Base-by-base conservation (phyloP, 2,888 invertebrate genomes). In the Nysson spinosus region DNA sequence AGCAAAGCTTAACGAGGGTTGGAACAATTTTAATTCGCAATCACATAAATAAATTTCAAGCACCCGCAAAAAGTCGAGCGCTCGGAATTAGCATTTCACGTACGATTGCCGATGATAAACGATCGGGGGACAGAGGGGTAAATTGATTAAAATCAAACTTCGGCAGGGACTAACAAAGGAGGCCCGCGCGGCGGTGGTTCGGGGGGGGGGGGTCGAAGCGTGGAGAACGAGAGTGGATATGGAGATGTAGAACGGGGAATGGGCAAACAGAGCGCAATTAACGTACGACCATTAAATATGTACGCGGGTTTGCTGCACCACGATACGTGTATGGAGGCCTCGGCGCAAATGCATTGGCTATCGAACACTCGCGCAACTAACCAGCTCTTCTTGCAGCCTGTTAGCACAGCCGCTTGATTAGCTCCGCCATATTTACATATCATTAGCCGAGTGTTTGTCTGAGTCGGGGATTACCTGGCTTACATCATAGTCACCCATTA, bases 351-450 rank as follows among this genome's bases (percentile, higher is more conserved):
- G 80, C 80, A 84, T 83, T 71, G 79, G 73, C 75, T 78, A 83
- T 84, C 80, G 81, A 81, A 82, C 79, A 76, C 77, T 70, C 79
- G 72, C 67, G 65, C 74, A 67, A 42, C 51, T 50, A 49, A 60
- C 81, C 80, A 83, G 83, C 84, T 83, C 79, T 79, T 77, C 74
- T 61, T 74, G 60, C 64, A 61, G 65, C 67, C 69, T 83, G 85
- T 85, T 84, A 79, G 83, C 80, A 82, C 83, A 85, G 83, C 80
- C 83, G 85, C 84, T 86, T 86, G 84, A 86, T 86, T 85, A 85
- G 83, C 83, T 85, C 79, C 71, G 77, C 79, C 82, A 84, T 86
- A 85, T 86, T 85, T 85, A 84, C 85, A 85, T 85, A 85, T 86
- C 85, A 85, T 86, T 85, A 86, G 85, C 78, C 79, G 79, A 84